Evolutionary conservation across 2,797 vertebrate species (phyloP).

Genomic region (Vultur gryphus): DNA sequence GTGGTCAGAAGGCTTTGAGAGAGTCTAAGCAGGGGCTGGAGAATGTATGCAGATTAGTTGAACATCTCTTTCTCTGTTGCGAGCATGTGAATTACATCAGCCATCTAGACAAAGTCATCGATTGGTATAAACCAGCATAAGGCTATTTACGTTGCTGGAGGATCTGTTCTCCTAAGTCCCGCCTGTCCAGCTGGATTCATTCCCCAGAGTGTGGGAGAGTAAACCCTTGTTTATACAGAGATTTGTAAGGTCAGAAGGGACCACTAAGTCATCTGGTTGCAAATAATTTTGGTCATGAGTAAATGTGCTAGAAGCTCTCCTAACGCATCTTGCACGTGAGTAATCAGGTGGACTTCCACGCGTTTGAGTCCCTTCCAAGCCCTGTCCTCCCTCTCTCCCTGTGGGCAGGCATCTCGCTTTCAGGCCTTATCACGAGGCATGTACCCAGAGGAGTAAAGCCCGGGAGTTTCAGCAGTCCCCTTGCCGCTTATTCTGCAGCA

Average conservation of each 20-base stretch:
- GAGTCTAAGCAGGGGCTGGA: background rate
- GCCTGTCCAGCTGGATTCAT: conserved; percentile 16
- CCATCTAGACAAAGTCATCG: background rate
- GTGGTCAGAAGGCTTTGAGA: background rate
- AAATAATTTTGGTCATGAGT: background rate
- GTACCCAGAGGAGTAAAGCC: background rate
- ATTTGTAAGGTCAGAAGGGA: conserved; percentile 22
- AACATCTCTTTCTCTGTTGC: background rate
- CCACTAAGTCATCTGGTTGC: conserved; percentile 16
- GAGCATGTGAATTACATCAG: background rate
- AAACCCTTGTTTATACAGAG: conserved; percentile 30
- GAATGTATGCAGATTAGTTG: background rate
- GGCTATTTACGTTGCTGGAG: background rate
- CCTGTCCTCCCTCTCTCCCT: background rate
- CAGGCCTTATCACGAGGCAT: rapidly evolving
- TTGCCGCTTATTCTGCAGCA: background rate
- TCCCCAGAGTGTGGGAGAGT: conserved; percentile 9
- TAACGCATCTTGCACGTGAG: background rate
- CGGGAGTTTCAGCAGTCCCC: background rate
- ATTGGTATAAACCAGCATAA: background rate
- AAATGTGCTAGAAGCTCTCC: background rate
- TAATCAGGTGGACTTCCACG: background rate
- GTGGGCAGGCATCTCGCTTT: background rate
- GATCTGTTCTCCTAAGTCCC: background rate
- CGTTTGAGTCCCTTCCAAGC: background rate